A percentile compares a stretch with the other conserved stretches of the same genome.
phyloP scores from a whole-genome alignment of 2,113 vertebrate genomes.

The Myrmophylax atrothorax region DNA sequence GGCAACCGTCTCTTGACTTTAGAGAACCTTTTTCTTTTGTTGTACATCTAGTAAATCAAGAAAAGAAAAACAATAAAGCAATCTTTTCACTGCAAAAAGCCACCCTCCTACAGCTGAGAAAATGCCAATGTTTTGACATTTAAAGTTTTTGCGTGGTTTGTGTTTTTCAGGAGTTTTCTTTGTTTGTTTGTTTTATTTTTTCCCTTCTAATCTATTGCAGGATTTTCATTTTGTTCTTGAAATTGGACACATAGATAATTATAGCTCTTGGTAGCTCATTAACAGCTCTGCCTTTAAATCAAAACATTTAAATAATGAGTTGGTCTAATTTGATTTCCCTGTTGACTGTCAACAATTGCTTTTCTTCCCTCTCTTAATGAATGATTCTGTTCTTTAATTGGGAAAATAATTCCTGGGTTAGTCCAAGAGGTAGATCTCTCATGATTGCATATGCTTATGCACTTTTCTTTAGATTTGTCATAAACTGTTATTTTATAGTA shows the following conservation, averaged over 20 bases:
- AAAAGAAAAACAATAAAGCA: not conserved
- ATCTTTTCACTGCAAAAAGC: not conserved
- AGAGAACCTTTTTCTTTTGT: not conserved
- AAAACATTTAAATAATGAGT: conserved; percentile 59
- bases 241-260: conserved; percentile 42
- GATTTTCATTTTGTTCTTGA: conserved; percentile 24
- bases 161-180: not conserved
- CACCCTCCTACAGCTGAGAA: not conserved
- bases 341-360: conserved; percentile 25
- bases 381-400: not conserved
- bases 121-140: not conserved
- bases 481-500: not conserved
- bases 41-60: not conserved
- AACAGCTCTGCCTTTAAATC: conserved; percentile 42
- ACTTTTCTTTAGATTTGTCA: not conserved
- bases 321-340: conserved; percentile 53
- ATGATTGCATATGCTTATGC: not conserved
- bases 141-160: not conserved
- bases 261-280: conserved; percentile 50
- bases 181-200: not conserved
- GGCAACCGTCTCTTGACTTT: not conserved
- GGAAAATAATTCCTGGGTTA: not conserved
- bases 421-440: not conserved
- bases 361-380: conserved; percentile 30
- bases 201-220: not conserved